Conservation (phyloP, 1,140 invertebrate species). For the Drosophila fuyamai region DNA sequence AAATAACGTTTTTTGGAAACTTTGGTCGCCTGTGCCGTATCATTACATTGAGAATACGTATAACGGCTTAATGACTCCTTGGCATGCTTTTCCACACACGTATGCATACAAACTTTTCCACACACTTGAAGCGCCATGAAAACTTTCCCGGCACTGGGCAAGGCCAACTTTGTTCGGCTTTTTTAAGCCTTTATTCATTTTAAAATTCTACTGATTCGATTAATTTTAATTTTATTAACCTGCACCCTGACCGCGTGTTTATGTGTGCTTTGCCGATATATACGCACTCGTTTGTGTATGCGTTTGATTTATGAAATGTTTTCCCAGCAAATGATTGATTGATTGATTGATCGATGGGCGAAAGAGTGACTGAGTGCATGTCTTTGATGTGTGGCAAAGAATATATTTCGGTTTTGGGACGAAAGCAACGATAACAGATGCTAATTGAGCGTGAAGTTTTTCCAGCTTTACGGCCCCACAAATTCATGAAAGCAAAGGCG, state of each 20-base stretch:
- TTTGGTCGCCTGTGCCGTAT: constrained; percentile 34
- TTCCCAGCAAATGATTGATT: constrained; percentile 52
- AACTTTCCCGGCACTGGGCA: constrained; percentile 22
- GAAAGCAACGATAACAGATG: constrained; percentile 28
- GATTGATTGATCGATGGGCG: constrained; percentile 52
- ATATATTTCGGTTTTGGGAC: constrained; percentile 28
- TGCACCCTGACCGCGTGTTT: constrained; percentile 14
- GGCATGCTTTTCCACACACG: constrained; percentile 35
- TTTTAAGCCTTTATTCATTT: constrained; percentile 23
- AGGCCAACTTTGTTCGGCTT: constrained; percentile 28
- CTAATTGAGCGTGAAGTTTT: constrained; percentile 66
- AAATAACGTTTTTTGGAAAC: not conserved
- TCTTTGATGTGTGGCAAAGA: constrained; percentile 57
- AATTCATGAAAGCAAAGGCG: constrained; percentile 14
- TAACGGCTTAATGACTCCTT: constrained; percentile 44
- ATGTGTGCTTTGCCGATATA: constrained; percentile 12
- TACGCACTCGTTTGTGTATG: constrained; percentile 20
- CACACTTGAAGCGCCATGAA: not conserved
- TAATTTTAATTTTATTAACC: constrained; percentile 45
- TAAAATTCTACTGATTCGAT: constrained; percentile 29
- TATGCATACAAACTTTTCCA: constrained; percentile 14
- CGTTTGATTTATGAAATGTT: constrained; percentile 56
- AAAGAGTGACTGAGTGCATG: constrained; percentile 40
- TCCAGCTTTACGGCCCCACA: constrained; percentile 9
- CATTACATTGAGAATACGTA: constrained; percentile 25